phyloP scores from a whole-genome alignment of 2,113 vertebrate species.

The Pithys albifrons region DNA sequence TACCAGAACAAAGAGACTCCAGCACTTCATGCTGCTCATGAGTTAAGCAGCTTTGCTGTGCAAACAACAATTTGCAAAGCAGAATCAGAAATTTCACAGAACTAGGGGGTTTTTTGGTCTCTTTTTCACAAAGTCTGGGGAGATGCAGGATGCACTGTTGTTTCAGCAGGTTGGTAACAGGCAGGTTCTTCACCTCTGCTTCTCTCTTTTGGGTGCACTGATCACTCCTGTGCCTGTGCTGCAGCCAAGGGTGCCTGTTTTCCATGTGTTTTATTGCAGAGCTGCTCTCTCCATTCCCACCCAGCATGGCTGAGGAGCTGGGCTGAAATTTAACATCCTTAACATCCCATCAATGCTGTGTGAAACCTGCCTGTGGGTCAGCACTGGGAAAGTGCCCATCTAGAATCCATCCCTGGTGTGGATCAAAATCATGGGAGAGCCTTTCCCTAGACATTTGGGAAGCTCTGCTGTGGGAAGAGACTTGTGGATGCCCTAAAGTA shows the following conservation, averaged over 20 bases:
- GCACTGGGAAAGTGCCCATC: neutral
- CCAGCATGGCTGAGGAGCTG: neutral
- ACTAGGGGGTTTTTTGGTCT: no score
- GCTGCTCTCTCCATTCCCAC: neutral
- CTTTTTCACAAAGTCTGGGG: no score
- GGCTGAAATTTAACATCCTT: slow-evolving; percentile 7
- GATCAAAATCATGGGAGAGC: neutral
- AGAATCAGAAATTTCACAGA: no score
- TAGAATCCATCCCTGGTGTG: slow-evolving; percentile 19
- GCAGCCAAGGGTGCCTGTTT: neutral
- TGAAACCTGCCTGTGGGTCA: neutral
- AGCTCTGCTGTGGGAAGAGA: neutral
- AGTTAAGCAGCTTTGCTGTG: no score
- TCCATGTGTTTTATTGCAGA: neutral
- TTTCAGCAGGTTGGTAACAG: no score
- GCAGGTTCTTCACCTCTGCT: neutral
- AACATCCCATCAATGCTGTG: neutral
- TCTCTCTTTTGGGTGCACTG: neutral
- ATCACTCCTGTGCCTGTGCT: neutral
- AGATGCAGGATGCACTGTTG: neutral
- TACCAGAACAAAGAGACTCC: no score
- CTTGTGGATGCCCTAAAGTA: neutral
- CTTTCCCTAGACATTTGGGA: neutral
- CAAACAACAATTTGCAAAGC: no score
- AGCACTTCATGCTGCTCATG: no score